Conservation (phyloP, 30 jellyfish, hydroid and myxozoan genomes). For the Chironex yamaguchii region DNA sequence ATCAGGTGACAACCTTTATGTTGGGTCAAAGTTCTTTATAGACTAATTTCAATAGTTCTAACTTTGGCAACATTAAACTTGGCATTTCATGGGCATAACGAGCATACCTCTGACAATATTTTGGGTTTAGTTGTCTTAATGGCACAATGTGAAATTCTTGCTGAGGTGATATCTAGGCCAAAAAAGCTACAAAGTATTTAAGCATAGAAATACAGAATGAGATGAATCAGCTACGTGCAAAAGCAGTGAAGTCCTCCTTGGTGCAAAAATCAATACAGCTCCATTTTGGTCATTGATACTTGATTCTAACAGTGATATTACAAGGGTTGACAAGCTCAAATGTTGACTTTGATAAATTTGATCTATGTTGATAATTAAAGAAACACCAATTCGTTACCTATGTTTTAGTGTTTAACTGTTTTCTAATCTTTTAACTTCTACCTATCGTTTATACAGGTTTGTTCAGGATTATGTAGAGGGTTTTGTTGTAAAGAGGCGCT, state of each 20-base stretch:
- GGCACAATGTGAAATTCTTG: constrained; percentile 44
- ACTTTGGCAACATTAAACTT: constrained; percentile 36
- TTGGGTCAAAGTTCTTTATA: constrained; percentile 53
- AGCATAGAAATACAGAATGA: constrained; percentile 43
- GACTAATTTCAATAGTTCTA: constrained; percentile 23
- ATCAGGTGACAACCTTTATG: constrained; percentile 8
- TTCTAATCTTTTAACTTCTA: too few species aligned
- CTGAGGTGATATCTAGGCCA: constrained; percentile 49
- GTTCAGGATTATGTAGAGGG: too few species aligned
- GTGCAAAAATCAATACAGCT: constrained; percentile 28
- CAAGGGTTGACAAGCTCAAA: constrained; percentile 14
- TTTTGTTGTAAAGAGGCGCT: too few species aligned
- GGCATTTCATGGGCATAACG: constrained; percentile 17
- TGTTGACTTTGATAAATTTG: too few species aligned
- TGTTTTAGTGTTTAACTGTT: too few species aligned
- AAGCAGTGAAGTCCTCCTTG: constrained; percentile 39
- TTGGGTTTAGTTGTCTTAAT: constrained; percentile 36
- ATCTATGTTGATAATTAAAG: too few species aligned
- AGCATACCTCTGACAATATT: constrained; percentile 15
- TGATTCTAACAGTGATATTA: constrained; percentile 23
- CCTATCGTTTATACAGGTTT: too few species aligned
- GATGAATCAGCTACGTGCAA: constrained; percentile 31
- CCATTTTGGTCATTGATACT: constrained; percentile 29
- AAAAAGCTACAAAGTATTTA: constrained; percentile 38
- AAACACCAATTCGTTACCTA: too few species aligned